phyloP scores from a whole-genome alignment of 2,888 invertebrate genomes.

The Lithophane ornitopus region DNA sequence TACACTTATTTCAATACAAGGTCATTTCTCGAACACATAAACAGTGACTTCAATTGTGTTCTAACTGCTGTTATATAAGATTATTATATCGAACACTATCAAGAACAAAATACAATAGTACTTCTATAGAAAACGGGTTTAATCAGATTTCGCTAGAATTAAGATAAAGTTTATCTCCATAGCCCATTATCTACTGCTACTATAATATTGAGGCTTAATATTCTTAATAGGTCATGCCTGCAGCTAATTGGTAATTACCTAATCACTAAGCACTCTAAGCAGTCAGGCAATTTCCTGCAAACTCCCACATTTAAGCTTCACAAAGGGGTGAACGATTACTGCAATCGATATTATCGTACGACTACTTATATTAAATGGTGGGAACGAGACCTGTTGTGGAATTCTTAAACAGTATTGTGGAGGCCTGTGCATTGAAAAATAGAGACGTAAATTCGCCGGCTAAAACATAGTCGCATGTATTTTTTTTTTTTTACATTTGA shows the following conservation, averaged over 20 bases:
- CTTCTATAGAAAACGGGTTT: conserved; percentile 1
- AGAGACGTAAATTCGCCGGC: neutral
- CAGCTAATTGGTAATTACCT: conserved; percentile 62
- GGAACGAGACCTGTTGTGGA: conserved; percentile 61
- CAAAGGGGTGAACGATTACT: conserved; percentile 65
- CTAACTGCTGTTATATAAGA: neutral
- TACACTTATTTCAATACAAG: conserved; percentile 16
- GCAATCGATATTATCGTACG: conserved; percentile 66
- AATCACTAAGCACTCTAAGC: conserved; percentile 52
- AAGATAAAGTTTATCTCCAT: neutral
- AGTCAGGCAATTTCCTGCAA: conserved; percentile 67
- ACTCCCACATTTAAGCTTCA: conserved; percentile 69
- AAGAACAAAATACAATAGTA: conserved; percentile 3
- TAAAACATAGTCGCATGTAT: too few relatives aligned
- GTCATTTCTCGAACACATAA: conserved; percentile 26
- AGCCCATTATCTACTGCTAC: conserved; percentile 15
- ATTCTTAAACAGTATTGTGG: conserved; percentile 7
- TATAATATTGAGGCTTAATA: conserved; percentile 11
- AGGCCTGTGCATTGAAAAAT: neutral
- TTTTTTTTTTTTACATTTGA: neutral
- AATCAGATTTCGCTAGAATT: conserved; percentile 4
- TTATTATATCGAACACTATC: conserved; percentile 7
- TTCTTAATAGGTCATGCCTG: conserved; percentile 64
- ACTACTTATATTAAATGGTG: conserved; percentile 64
- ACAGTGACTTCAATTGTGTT: conserved; percentile 27